phyloP scores from a whole-genome alignment of 1,140 invertebrate genomes.

The Temnothorax longispinosus region DNA sequence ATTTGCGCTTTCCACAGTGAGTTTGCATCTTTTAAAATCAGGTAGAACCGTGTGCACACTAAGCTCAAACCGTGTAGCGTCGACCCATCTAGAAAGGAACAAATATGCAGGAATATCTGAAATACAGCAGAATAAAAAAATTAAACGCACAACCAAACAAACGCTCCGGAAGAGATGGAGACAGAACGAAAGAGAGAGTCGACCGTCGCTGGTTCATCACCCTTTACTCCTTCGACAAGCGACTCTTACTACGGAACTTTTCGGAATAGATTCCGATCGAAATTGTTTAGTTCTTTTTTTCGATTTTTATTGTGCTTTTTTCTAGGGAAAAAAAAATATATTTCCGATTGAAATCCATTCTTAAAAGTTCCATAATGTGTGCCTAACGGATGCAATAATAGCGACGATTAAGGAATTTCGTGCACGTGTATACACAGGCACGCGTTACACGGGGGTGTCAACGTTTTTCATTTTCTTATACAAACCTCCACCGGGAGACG shows the following conservation, averaged over 20 bases:
- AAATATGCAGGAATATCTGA: constrained; percentile 82
- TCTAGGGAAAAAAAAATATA: too few species aligned
- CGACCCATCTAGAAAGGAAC: constrained; percentile 81
- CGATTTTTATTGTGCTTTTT: too few species aligned
- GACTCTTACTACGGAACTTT: background rate
- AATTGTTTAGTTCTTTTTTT: too few species aligned
- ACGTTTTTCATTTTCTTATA: background rate
- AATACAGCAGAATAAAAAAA: constrained; percentile 64
- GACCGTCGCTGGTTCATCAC: background rate
- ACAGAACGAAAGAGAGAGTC: background rate
- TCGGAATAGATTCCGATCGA: too few species aligned
- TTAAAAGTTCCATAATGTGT: too few species aligned
- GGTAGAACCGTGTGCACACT: constrained; percentile 81
- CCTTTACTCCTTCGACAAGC: background rate
- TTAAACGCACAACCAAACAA: background rate
- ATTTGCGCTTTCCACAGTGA: constrained; percentile 82
- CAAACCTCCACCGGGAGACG: constrained; percentile 79
- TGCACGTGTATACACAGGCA: too few species aligned
- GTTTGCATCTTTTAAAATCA: constrained; percentile 79
- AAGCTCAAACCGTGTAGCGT: constrained; percentile 78
- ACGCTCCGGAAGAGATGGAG: background rate
- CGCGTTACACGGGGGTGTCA: background rate
- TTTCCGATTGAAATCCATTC: too few species aligned
- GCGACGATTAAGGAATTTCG: background rate
- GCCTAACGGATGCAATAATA: background rate